phyloP scores from a whole-genome alignment of 2,113 vertebrate species.

The Albula glossodonta region DNA sequence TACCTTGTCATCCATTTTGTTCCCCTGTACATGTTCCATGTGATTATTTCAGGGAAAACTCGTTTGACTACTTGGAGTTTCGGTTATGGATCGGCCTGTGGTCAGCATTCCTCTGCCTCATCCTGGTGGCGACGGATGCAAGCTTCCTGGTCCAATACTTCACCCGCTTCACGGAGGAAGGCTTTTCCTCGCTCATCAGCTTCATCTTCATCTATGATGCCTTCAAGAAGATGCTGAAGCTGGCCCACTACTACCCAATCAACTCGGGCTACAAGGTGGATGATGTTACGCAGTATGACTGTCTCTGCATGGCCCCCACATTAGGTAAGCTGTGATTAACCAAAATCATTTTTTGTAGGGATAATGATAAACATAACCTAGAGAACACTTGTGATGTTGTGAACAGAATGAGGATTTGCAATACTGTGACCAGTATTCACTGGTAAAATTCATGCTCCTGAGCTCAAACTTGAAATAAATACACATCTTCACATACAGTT shows the following conservation, averaged over 20 bases:
- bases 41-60: constrained; percentile 76
- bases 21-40: not conserved
- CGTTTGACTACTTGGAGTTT: constrained; percentile 94
- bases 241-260: constrained; percentile 90
- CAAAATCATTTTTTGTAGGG: no score
- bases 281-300: constrained; percentile 82
- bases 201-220: constrained; percentile 99
- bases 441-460: no score
- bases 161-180: constrained; percentile 97
- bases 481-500: no score
- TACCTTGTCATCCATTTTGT: not conserved
- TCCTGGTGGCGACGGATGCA: constrained; percentile 91
- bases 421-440: no score
- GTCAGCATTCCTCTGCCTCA: constrained; percentile 91
- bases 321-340: constrained; percentile 66
- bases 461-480: no score
- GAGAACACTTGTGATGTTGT: no score
- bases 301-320: constrained; percentile 79
- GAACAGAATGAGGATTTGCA: no score
- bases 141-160: constrained; percentile 97
- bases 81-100: constrained; percentile 97
- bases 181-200: constrained; percentile 95
- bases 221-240: constrained; percentile 98
- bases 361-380: no score
- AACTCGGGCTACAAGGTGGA: constrained; percentile 81